phyloP scores from a whole-genome alignment of 2,888 invertebrate species.

The Malthinus flaveolus region DNA sequence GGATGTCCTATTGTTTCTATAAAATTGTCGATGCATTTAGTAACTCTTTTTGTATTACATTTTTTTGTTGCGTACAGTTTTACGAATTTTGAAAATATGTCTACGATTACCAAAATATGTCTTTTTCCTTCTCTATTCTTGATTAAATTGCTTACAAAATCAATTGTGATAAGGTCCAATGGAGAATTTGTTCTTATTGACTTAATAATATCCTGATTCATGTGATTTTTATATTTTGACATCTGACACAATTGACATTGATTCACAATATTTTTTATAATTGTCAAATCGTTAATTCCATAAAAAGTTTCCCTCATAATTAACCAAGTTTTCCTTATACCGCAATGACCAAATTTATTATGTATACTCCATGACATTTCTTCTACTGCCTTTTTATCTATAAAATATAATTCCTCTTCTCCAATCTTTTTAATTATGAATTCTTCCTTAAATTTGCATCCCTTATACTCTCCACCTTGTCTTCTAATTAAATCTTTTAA shows the following conservation, averaged over 20 bases:
- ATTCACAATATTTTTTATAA: slow-evolving; percentile 2
- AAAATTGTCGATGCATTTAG: neutral
- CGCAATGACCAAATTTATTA: slow-evolving; percentile 3
- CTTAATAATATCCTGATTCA: neutral
- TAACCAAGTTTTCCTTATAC: slow-evolving; percentile 1
- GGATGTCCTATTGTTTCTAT: neutral
- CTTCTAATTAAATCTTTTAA: neutral
- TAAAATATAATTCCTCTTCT: slow-evolving; percentile 1
- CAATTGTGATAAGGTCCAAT: neutral
- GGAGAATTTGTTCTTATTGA: neutral
- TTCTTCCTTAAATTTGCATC: neutral
- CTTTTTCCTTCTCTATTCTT: neutral
- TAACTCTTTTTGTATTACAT: neutral
- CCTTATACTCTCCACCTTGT: neutral
- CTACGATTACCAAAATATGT: neutral
- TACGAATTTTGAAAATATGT: neutral
- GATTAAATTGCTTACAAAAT: slow-evolving; percentile 1
- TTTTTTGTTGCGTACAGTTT: neutral
- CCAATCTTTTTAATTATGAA: slow-evolving; percentile 1
- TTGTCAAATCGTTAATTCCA: neutral
- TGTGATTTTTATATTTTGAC: slow-evolving; percentile 1
- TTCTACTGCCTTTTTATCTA: neutral
- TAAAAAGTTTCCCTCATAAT: slow-evolving; percentile 1
- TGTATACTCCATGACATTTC: neutral
- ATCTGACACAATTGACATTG: slow-evolving; percentile 6